A percentile compares a stretch with the other conserved stretches of the same genome.
phyloP scores from a whole-genome alignment of 2,888 invertebrate species.

The Acronicta psi region DNA sequence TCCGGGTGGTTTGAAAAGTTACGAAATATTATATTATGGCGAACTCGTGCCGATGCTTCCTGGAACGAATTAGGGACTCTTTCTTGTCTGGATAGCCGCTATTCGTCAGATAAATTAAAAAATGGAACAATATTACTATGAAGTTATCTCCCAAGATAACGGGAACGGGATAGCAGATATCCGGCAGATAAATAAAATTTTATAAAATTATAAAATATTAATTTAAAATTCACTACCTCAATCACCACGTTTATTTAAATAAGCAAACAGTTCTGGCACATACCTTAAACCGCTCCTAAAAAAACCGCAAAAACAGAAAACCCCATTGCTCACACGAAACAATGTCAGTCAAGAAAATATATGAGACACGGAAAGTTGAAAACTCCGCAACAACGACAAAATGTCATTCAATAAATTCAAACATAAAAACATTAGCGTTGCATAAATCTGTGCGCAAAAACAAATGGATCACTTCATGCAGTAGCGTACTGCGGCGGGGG shows the following conservation, averaged over 20 bases:
- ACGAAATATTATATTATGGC: too few relatives aligned
- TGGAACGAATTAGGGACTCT: too few relatives aligned
- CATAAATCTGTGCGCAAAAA: constrained; percentile 69
- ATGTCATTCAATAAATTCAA: constrained; percentile 56
- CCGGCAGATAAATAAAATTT: too few relatives aligned
- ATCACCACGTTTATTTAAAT: constrained; percentile 27
- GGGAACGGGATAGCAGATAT: too few relatives aligned
- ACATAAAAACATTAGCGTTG: constrained; percentile 54
- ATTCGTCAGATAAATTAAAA: too few relatives aligned
- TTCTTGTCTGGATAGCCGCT: too few relatives aligned
- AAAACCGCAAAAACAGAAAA: constrained; percentile 16
- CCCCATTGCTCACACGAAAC: constrained; percentile 38
- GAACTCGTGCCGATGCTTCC: too few relatives aligned
- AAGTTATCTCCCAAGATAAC: too few relatives aligned
- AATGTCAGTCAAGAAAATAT: constrained; percentile 43
- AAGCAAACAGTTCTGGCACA: constrained; percentile 14
- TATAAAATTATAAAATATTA: too few relatives aligned
- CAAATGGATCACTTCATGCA: constrained; percentile 64
- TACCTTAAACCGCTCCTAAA: constrained; percentile 16
- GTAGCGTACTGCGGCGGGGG: constrained; percentile 46
- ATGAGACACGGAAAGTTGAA: constrained; percentile 44
- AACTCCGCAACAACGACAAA: constrained; percentile 43
- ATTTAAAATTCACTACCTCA: constrained; percentile 14
- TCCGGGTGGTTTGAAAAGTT: too few relatives aligned
- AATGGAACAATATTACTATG: too few relatives aligned